Evolutionary conservation across 1,140 invertebrate genomes (phyloP), one percentile per base, ranked within the genome.

Genomic region (Halesus radiatus): DNA sequence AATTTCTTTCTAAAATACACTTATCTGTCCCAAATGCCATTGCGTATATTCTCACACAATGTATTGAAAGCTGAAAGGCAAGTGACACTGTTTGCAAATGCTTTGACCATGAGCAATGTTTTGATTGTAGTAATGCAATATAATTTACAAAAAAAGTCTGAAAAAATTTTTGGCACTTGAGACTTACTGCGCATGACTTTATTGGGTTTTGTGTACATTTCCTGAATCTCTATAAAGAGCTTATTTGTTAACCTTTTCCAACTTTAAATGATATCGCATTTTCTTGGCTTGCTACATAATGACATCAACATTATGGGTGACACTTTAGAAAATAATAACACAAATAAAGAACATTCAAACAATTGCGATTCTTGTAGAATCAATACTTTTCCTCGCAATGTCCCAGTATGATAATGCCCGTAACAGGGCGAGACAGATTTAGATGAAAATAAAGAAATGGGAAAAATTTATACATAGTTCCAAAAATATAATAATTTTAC

Each of bases 121-220:
- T 29, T 29, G 54, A 56, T 22, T 18, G 22, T 18, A 72, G 37
- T 8, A 8, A 20, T 72, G 23, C 32, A 10, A 72, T 3, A 50
- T 54, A 60, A 37, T 60, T 56, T 37, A 18, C 18, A 52, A 45
- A 37, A 81, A 81, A 81, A 78, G 80, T 81, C 80, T 81, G 80
- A 78, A 10, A 68, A 56, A 73, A 77, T 50, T 0, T 74, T 81
- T 77, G 78, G 81, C 81, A 82, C 75, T 76, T 45, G 81, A 76
- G 81, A 82, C 81, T 82, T 81, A 81, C 37, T 66, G 45, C 32
- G 7, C n/a, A 45, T 13, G 10, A 45, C 50, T 81, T 66, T 70
- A 77, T 29, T 72, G 16, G n/a, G 45, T 60, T 52, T 2, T 26
- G n/a, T 75, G 26, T 52, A 32, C 13, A 26, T 26, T 22, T 73